Conservation (phyloP, 2,797 vertebrate genomes). For the Pangasius mekongensis region DNA sequence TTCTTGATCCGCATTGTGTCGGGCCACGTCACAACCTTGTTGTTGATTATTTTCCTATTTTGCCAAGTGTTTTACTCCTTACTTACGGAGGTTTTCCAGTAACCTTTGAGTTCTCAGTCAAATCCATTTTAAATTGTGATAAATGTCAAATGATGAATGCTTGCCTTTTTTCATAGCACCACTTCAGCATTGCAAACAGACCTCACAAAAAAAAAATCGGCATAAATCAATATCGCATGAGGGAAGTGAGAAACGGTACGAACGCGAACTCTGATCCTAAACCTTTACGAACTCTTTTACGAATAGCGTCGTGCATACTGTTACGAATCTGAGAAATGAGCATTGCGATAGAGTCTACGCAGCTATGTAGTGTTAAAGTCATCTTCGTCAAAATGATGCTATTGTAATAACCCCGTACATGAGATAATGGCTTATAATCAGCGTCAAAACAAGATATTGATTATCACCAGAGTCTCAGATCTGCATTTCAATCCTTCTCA, state of each 20-base stretch:
- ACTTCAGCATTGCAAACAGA: background rate
- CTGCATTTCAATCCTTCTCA: background rate
- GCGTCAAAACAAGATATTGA: background rate
- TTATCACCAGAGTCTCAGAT: background rate
- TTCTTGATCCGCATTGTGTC: background rate
- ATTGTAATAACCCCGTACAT: background rate
- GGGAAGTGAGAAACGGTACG: background rate
- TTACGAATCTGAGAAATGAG: background rate
- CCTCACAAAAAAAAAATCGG: background rate
- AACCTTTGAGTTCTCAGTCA: background rate
- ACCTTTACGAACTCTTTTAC: background rate
- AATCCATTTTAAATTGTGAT: background rate
- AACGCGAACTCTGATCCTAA: background rate
- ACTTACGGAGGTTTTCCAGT: background rate
- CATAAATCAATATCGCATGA: background rate
- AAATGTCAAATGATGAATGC: background rate
- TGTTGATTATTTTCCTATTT: background rate
- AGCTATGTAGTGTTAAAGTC: background rate
- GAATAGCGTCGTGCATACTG: too few species aligned
- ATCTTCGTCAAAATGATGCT: background rate
- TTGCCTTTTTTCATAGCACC: background rate
- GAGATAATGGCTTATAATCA: background rate
- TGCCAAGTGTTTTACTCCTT: background rate
- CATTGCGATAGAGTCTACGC: too few species aligned
- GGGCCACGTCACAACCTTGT: background rate